Conservation (phyloP, 2,888 invertebrate genomes). For the Allophyes oxyacanthae region DNA sequence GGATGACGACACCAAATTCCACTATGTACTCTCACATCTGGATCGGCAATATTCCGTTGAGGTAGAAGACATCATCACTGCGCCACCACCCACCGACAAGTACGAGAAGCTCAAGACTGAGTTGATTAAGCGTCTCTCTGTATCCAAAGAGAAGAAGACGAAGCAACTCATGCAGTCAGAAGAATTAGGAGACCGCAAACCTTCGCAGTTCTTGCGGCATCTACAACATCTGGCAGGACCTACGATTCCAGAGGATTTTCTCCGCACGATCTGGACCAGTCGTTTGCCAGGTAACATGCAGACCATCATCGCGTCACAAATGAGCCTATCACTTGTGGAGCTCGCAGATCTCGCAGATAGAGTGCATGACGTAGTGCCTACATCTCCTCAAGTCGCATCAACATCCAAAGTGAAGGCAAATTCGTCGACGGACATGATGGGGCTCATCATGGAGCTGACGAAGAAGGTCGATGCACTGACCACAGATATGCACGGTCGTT, state of each 20-base stretch:
- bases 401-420: too few species aligned
- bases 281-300: neutral
- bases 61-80: neutral
- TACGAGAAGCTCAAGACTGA: constrained; percentile 1
- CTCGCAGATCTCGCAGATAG: neutral
- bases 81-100: neutral
- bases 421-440: too few species aligned
- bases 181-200: neutral
- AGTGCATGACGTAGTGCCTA: neutral
- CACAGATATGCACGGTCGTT: too few species aligned
- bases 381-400: constrained; percentile 1
- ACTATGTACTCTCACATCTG: neutral
- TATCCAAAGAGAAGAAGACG: too few species aligned
- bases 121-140: too few species aligned
- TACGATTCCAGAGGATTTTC: neutral
- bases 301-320: constrained; percentile 1
- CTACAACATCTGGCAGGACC: constrained; percentile 3
- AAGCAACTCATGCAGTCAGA: neutral
- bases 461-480: too few species aligned
- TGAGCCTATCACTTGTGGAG: neutral
- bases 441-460: too few species aligned
- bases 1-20: neutral
- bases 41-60: constrained; percentile 4
- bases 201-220: constrained; percentile 8
- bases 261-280: constrained; percentile 4